Base-by-base conservation (phyloP, 2,113 vertebrate species). In the Chroicocephalus ridibundus region DNA sequence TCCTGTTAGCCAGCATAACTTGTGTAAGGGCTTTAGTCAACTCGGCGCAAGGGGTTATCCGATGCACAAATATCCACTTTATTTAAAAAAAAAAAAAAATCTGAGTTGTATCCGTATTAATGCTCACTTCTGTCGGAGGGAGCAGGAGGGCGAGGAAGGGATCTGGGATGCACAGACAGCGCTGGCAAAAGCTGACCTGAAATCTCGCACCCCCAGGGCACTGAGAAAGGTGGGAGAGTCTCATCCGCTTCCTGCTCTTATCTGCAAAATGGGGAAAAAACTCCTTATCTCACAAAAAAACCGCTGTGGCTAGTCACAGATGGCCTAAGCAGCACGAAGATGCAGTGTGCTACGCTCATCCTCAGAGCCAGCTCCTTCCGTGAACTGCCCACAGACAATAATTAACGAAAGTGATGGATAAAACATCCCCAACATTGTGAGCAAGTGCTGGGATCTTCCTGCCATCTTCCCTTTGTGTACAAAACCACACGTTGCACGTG, bases 281-380 rank as follows among this genome's bases (percentile, higher is more conserved):
- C 3, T 25, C 26, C 26, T 51, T 52, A 62, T 71, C 62, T 49
- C 31, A 11, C 26, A 13, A 5, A 55, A n/a, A n/a, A 54, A 19
- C 1, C 0, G 10, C 54, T 3, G 2, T 0, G 44, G 32, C 0
- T 15, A 4, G 3, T 15, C n/a, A 29, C 15, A 46, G n/a, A 34
- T 8, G 3, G 15, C 27, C 61, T 18, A 31, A n/a, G 44, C 21
- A 62, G 26, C 0, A 19, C 8, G 10, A 54, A 34, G 32, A 31
- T 4, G 16, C 31, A n/a, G 29, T 0, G 5, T 9, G 46, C 8
- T 17, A 4, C 26, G 13, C 26, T 34, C 7, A 1, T 9, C 52
- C 91, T 46, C n/a, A 3, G 9, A 72, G 42, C 11, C 81, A 57
- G 32, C 52, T 58, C 78, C 64, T 26, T 13, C 65, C 17, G 0